Percentiles rank a stretch among this genome's conserved stretches.
These are phyloP conservation scores for Altica lythri DNA, from an alignment of 2,888 invertebrate species.

Conservation along the genomic window DNA sequence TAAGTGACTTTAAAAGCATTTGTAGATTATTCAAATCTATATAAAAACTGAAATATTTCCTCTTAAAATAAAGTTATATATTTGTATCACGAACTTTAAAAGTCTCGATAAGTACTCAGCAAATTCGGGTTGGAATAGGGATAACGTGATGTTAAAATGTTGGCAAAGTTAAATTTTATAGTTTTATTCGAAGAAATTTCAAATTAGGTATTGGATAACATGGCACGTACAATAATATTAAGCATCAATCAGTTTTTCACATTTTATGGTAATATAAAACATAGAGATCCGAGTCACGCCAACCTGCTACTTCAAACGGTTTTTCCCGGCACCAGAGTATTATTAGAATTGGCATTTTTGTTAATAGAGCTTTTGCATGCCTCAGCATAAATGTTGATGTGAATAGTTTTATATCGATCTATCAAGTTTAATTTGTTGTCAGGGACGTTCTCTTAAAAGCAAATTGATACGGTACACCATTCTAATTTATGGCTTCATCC, in stretches of 20 bases:
- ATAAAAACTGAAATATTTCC: not conserved
- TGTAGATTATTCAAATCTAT: too few relatives aligned
- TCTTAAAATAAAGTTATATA: not conserved
- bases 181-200: constrained; percentile 13
- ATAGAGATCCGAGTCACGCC: constrained; percentile 26
- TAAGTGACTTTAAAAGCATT: too few relatives aligned
- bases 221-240: constrained; percentile 22
- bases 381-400: constrained; percentile 17
- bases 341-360: constrained; percentile 33
- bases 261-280: constrained; percentile 21
- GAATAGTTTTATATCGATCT: constrained; percentile 26
- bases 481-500: too few relatives aligned
- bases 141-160: constrained; percentile 15
- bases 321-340: constrained; percentile 28
- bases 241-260: constrained; percentile 26
- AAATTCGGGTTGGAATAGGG: constrained; percentile 9
- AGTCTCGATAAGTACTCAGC: constrained; percentile 5
- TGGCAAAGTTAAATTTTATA: constrained; percentile 11
- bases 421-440: constrained; percentile 16
- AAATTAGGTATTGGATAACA: constrained; percentile 19
- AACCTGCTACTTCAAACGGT: constrained; percentile 28
- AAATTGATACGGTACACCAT: too few relatives aligned
- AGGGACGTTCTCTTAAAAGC: constrained; percentile 15
- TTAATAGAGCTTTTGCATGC: constrained; percentile 32
- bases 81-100: constrained; percentile 7